phyloP scores from a whole-genome alignment of 2,113 vertebrate genomes.

The Psittacus erithacus region DNA sequence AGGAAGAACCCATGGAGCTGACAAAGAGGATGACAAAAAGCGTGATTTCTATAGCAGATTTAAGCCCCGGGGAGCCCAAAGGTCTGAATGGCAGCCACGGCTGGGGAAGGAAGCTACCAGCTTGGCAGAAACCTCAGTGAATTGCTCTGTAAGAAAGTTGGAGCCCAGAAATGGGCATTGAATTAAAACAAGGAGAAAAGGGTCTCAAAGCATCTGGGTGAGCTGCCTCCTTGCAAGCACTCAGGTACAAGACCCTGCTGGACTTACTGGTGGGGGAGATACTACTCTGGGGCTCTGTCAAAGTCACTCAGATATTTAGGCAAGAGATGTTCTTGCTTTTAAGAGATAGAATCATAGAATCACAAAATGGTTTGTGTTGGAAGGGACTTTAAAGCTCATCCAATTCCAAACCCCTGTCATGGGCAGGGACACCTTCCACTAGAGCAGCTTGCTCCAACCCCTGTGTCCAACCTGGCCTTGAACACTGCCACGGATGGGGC shows the following conservation, averaged over 20 bases:
- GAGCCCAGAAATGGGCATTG: too few relatives aligned
- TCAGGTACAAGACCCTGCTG: neutral
- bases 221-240: neutral
- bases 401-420: neutral
- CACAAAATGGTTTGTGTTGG: neutral
- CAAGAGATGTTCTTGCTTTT: neutral
- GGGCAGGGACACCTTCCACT: neutral
- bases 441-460: neutral
- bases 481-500: too few relatives aligned
- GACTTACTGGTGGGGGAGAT: neutral
- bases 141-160: neutral
- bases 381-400: neutral
- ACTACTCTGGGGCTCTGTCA: too few relatives aligned
- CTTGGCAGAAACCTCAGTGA: neutral
- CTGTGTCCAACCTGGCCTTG: too few relatives aligned
- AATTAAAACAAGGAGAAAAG: neutral
- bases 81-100: neutral
- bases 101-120: neutral
- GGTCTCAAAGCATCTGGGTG: neutral
- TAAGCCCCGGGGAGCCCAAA: neutral
- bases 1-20: neutral
- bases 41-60: neutral
- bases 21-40: neutral
- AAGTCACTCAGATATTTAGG: neutral
- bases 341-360: neutral